Base-by-base conservation (phyloP, 1,140 invertebrate species). In the Portunus trituberculatus region DNA sequence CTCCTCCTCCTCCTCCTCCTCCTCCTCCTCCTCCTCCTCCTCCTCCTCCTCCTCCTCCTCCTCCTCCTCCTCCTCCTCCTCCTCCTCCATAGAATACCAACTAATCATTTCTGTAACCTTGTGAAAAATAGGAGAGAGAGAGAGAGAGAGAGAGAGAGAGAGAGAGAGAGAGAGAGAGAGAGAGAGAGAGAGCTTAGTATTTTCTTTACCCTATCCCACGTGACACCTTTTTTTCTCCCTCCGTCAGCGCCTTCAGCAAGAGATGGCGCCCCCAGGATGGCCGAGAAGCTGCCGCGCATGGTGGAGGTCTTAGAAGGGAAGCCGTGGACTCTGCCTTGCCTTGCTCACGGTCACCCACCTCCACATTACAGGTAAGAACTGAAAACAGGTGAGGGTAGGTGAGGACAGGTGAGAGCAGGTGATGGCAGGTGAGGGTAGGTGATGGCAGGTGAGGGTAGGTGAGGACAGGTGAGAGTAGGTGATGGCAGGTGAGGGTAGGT, bases 231-330 rank as follows among this genome's bases (percentile, higher is more conserved):
- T 28, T 7, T 6, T 59, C 59, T 25, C 29, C 14, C 59, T 28
- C 39, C 20, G 20, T 7, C 92, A 93, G 92, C 83, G 6, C 48
- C 92, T 39, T 45, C 92, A 0, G n/a, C 20, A 10, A 88, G 59
- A 3, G 93, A 94, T 52, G 45, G 29, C 39, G 39, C 93, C 14
- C 93, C 93, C 16, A 90, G 93, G 88, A 94, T 94, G 59, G 88
- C 90, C 10, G 25, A 59, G 0, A 89, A 94, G 4, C 25, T 89
- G 39, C 87, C 59, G 0, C 59, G 93, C 25, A 94, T 94, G 93
- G 16, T 94, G 67, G 88, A 94, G 67, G 93, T 94, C 31, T 59
- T 94, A 8, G 93, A 94, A n/a, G 93, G 93, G 4, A 45, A 48
- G 3, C 59, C 93, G 4, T 94, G 89, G 32, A 94, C 93, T 32